Conservation (phyloP, 2,113 vertebrate species). For the Corapipo altera region DNA sequence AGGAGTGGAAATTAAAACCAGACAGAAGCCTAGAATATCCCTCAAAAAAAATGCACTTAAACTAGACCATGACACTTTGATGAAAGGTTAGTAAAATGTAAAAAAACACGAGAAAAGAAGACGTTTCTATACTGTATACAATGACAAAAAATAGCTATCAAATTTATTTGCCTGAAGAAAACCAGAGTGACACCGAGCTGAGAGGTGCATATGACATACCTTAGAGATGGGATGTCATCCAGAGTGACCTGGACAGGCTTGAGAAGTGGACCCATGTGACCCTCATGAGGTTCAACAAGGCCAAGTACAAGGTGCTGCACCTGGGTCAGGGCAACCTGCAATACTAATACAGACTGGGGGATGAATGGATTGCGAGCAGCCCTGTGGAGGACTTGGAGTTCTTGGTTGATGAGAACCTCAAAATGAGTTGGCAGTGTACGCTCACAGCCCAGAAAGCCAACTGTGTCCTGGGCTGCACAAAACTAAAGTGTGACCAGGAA, state of each 20-base stretch:
- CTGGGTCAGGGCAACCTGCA: rapidly evolving
- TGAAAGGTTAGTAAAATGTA: background rate
- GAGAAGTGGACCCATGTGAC: background rate
- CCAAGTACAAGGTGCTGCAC: background rate
- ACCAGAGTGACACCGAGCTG: background rate
- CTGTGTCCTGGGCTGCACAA: background rate
- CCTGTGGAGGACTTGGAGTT: rapidly evolving
- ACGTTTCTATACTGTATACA: background rate
- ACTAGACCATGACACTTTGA: background rate
- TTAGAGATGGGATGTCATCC: background rate
- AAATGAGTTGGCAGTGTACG: rapidly evolving
- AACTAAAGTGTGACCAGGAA: background rate
- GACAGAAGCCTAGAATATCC: background rate
- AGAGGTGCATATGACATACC: rapidly evolving
- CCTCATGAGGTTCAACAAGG: background rate
- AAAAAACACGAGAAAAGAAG: background rate
- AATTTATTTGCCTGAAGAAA: background rate
- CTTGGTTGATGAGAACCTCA: background rate
- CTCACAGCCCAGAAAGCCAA: background rate
- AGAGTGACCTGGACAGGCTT: background rate
- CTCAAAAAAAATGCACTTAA: background rate
- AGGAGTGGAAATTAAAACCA: background rate
- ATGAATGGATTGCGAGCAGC: background rate
- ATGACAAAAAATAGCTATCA: background rate
- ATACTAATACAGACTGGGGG: background rate